These are phyloP conservation scores for Strix aluco DNA, from an alignment of 2,113 vertebrate genomes.

Conservation along the genomic window DNA sequence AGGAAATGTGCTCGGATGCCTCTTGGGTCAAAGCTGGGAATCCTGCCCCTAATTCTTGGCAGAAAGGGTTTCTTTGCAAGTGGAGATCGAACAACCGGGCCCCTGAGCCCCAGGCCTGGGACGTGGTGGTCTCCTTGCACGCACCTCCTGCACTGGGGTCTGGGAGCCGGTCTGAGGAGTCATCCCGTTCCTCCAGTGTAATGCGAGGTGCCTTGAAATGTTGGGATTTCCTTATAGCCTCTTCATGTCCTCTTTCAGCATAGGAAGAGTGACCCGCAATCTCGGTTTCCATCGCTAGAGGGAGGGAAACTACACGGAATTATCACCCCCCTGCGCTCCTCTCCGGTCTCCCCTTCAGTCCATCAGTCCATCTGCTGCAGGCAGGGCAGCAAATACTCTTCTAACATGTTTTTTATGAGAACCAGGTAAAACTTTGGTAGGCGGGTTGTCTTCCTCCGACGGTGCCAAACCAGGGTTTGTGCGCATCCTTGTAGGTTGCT, in stretches of 20 bases:
- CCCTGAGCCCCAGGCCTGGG: not conserved
- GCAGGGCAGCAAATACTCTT: not conserved
- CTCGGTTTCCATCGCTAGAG: slow-evolving; percentile 73
- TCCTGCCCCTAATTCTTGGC: not conserved
- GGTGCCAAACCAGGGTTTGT: too few relatives aligned
- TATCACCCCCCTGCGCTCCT: not conserved
- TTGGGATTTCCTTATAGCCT: not conserved
- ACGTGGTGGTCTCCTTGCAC: not conserved
- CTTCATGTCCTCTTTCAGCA: not conserved
- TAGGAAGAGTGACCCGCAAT: slow-evolving; percentile 36
- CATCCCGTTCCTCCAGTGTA: rapidly evolving
- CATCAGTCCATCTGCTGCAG: rapidly evolving
- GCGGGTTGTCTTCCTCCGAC: rapidly evolving
- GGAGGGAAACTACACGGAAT: slow-evolving; percentile 81
- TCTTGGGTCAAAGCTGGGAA: not conserved
- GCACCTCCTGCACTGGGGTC: rapidly evolving
- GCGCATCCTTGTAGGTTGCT: rapidly evolving
- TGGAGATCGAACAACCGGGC: rapidly evolving
- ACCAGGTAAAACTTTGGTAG: not conserved
- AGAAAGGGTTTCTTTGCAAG: not conserved
- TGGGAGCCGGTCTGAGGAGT: not conserved
- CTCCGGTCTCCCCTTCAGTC: rapidly evolving
- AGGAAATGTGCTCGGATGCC: not conserved
- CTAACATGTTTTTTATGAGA: not conserved
- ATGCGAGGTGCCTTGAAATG: not conserved